Conservation (phyloP, 2,113 vertebrate species). For the Isurus oxyrinchus region DNA sequence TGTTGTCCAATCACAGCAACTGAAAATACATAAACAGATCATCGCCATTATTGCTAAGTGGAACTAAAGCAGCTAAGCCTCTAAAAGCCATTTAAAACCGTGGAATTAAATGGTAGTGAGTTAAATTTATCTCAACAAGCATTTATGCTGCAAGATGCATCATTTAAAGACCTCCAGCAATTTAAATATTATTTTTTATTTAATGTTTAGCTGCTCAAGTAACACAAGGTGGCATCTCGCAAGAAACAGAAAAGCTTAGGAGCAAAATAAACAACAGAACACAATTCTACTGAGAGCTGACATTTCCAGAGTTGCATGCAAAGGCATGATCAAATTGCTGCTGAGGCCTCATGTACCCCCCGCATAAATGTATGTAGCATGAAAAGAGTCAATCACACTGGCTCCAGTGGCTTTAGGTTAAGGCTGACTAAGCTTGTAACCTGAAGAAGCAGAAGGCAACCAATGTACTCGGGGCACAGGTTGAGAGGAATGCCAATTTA, state of each 20-base stretch:
- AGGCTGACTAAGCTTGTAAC: neutral
- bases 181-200: neutral
- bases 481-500: neutral
- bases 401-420: neutral
- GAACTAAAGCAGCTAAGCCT: neutral
- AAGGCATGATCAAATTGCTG: neutral
- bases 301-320: neutral
- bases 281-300: neutral
- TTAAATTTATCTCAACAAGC: neutral
- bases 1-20: neutral
- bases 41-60: neutral
- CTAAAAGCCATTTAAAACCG: neutral
- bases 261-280: neutral
- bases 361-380: neutral
- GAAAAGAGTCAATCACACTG: neutral
- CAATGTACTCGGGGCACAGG: neutral
- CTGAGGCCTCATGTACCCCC: neutral
- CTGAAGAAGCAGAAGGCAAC: neutral
- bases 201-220: no score
- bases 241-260: neutral
- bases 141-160: neutral
- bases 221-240: neutral
- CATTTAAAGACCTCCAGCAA: neutral
- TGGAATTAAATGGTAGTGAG: neutral
- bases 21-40: neutral